Evolutionary conservation across 2,797 vertebrate genomes (phyloP), one percentile per base, ranked within the genome.

Genomic region (Paramormyrops hopkinsi): DNA sequence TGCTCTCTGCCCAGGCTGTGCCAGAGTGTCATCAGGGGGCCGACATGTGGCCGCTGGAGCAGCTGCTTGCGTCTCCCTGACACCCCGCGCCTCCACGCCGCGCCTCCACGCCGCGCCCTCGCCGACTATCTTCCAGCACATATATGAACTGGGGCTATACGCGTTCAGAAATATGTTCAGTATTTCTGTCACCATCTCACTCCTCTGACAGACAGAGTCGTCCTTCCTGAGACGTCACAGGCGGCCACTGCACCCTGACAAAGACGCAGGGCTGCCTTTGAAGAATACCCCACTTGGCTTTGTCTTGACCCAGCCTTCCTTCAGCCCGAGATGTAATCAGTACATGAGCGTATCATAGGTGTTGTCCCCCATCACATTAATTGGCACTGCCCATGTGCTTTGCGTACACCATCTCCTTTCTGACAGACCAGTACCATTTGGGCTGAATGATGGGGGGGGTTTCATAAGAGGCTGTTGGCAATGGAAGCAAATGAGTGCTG

Each of bases 401-500:
- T 9, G 37, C 17, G 17, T 44, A 44, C 73, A n/a, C 73, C 73
- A 19, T 79, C 73, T 19, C 6, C 6, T 41, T 19, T n/a, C 17
- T 79, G 84, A 56, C 25, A 22, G 50, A 17, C 48, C 51, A 56
- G 85, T 17, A n/a, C 25, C 53, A 22, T 22, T 50, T 50, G 82
- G 41, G 9, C 44, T 50, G 82, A 50, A 25, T 50, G 65, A 73
- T 14, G 44, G 82, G 14, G 22, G 22, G 29, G 50, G 85, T 14
- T 48, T 48, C 79, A 50, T 12, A 33, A 25, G 1, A 22, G 53
- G 54, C 86, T 12, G n/a, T 88, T 88, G 33, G 12, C 46, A 33
- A 22, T 33, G 50, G 17, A 86, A 89, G 83, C 48, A 91, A 79
- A 90, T 88, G 89, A 91, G 88, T 88, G 90, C 86, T 91, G 90